Percentiles rank a stretch among this genome's conserved stretches.
These are phyloP conservation scores for Nyctibius bracteatus DNA, from an alignment of 2,113 vertebrate species.

Conservation along the genomic window DNA sequence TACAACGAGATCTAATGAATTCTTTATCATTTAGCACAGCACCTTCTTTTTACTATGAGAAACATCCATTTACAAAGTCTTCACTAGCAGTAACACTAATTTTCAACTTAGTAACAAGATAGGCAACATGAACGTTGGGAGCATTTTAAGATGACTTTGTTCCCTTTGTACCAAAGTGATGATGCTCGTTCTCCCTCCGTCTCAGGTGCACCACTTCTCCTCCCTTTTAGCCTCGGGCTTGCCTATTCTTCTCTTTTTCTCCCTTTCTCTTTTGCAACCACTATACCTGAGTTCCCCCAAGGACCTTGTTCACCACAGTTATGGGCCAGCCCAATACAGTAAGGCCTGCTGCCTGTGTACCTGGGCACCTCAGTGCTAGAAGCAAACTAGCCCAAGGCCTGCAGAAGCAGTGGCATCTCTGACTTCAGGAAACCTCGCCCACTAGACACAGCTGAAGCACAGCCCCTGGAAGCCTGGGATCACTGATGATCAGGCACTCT, in stretches of 20 bases:
- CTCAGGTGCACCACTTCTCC: not conserved
- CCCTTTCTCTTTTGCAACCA: not conserved
- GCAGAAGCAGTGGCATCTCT: not conserved
- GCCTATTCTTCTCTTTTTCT: not conserved
- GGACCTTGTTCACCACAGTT: not conserved
- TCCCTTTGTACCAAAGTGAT: not conserved
- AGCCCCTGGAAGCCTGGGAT: not conserved
- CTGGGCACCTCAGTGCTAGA: not conserved
- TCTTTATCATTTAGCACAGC: not conserved
- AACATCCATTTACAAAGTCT: not conserved
- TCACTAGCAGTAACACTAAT: not conserved
- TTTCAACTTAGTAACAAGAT: not conserved
- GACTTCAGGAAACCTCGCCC: not conserved
- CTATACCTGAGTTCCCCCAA: not conserved
- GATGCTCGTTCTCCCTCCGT: not conserved
- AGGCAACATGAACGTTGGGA: not conserved
- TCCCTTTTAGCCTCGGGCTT: not conserved
- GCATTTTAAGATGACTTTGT: not conserved
- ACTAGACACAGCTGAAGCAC: fast-evolving
- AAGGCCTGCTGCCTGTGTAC: not conserved
- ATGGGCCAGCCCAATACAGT: not conserved
- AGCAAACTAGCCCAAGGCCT: not conserved
- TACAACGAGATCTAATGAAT: not conserved
- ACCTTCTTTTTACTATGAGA: not conserved
- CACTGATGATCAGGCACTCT: not conserved